Conservation (phyloP, 1,140 invertebrate genomes). For the Neodiprion pinetum region DNA sequence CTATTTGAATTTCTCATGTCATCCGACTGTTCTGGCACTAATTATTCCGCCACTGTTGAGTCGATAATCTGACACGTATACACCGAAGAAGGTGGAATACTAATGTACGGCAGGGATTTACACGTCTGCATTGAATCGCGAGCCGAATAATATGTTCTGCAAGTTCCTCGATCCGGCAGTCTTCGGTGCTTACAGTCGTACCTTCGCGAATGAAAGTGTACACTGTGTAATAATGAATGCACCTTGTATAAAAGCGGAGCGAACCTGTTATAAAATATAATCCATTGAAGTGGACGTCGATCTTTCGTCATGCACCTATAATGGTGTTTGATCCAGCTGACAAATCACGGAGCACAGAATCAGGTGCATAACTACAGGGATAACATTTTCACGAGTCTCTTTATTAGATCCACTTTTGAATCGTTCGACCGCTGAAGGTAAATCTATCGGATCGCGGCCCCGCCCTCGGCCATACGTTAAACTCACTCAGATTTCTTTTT, state of each 20-base stretch:
- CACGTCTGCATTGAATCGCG: too few species aligned
- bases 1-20: too few species aligned
- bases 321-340: background rate
- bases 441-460: background rate
- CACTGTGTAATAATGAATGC: background rate
- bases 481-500: slow-evolving; percentile 5
- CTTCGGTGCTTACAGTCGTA: background rate
- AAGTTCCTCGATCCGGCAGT: too few species aligned
- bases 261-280: background rate
- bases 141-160: too few species aligned
- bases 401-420: background rate
- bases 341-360: background rate
- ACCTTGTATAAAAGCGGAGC: background rate
- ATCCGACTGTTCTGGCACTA: too few species aligned
- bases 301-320: background rate
- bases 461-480: background rate
- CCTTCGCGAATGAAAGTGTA: background rate
- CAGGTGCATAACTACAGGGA: background rate
- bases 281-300: background rate
- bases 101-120: too few species aligned
- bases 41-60: too few species aligned
- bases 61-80: too few species aligned
- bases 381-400: background rate
- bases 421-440: background rate
- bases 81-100: too few species aligned